These are phyloP conservation scores for Goniozus legneri DNA, from an alignment of 1,140 invertebrate genomes.

Conservation along the genomic window DNA sequence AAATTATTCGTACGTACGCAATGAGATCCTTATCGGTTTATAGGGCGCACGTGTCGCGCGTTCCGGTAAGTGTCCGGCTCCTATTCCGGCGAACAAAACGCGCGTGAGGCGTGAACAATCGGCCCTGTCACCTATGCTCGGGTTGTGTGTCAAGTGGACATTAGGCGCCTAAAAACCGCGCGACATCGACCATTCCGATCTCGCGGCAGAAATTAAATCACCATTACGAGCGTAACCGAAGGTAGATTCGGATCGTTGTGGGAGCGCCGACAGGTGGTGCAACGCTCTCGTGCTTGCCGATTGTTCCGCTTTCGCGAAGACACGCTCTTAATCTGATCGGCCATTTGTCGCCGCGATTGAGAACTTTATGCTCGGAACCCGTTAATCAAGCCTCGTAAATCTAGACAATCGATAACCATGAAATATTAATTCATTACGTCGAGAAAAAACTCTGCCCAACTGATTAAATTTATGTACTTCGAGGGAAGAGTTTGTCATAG, in stretches of 20 bases:
- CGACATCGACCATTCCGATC: constrained; percentile 38
- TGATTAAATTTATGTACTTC: too few relatives aligned
- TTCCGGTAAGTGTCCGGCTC: constrained; percentile 14
- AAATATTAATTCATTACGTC: too few relatives aligned
- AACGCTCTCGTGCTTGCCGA: constrained; percentile 2
- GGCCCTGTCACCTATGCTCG: not conserved
- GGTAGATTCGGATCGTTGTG: constrained; percentile 42
- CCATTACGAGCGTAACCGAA: constrained; percentile 36
- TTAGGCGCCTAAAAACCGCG: constrained; percentile 38
- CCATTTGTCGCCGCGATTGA: too few relatives aligned
- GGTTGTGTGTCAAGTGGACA: constrained; percentile 40
- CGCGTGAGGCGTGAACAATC: not conserved
- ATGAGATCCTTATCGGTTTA: too few relatives aligned
- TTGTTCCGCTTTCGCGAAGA: constrained; percentile 11
- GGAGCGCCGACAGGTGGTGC: constrained; percentile 20
- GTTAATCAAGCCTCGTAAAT: too few relatives aligned
- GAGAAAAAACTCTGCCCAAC: too few relatives aligned
- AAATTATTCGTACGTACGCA: too few relatives aligned
- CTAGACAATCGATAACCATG: too few relatives aligned
- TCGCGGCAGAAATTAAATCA: constrained; percentile 45
- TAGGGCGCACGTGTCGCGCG: not conserved
- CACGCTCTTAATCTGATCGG: constrained; percentile 25
- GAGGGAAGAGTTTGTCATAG: too few relatives aligned
- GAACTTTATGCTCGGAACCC: too few relatives aligned
- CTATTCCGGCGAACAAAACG: constrained; percentile 22